Percentiles rank a stretch among this genome's conserved stretches.
phyloP scores from a whole-genome alignment of 2,797 vertebrate genomes.

The Propithecus perrieri region DNA sequence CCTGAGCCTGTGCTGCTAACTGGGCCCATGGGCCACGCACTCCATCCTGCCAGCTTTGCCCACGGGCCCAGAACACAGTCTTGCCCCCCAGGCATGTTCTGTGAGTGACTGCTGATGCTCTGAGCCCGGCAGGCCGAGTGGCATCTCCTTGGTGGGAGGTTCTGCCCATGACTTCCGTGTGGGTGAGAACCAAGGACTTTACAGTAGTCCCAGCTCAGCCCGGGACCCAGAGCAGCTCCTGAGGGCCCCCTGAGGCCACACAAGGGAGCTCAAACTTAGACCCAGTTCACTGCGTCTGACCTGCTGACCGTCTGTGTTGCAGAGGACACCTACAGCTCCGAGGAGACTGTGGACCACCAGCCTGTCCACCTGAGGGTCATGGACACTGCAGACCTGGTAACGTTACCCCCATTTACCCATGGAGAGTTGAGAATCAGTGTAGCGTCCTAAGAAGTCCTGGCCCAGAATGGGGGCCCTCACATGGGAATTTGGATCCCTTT shows the following conservation, averaged over 20 bases:
- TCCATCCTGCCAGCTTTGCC: neutral
- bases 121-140: neutral
- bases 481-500: neutral
- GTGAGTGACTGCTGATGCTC: neutral
- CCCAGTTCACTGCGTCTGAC: neutral
- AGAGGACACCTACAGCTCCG: slow-evolving; percentile 95
- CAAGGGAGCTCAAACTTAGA: neutral
- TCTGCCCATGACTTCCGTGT: neutral
- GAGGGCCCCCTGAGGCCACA: neutral
- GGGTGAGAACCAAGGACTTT: neutral
- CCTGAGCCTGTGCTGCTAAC: neutral
- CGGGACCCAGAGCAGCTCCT: neutral
- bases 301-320: slow-evolving; percentile 62
- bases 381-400: slow-evolving; percentile 96
- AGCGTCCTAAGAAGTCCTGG: neutral
- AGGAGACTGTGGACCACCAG: slow-evolving; percentile 94
- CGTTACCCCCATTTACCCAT: neutral
- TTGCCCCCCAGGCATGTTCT: fast-evolving
- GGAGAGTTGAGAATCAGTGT: neutral
- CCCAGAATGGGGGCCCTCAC: neutral
- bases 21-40: neutral
- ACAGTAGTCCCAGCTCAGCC: neutral
- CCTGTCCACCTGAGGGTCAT: slow-evolving; percentile 92
- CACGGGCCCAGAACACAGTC: neutral
- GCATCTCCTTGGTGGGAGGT: neutral